A percentile compares a stretch with the other conserved stretches of the same genome.
These are phyloP conservation scores for Stichopus chloronotus DNA, from an alignment of 35 echinoderm and acorn worm genomes.

Conservation along the genomic window DNA sequence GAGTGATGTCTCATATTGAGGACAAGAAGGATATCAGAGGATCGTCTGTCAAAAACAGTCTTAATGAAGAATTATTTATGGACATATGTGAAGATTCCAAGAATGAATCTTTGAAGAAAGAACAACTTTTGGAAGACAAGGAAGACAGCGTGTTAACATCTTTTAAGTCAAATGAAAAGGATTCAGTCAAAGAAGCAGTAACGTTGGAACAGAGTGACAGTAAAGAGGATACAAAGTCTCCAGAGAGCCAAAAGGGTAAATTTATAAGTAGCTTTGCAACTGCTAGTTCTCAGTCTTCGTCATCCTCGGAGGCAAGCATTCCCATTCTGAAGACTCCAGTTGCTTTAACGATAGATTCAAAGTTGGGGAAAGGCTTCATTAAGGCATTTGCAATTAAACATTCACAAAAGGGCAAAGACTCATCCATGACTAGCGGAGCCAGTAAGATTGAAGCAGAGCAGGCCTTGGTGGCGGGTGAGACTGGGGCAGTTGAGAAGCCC, in stretches of 20 bases:
- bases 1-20: background rate
- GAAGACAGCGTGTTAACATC: background rate
- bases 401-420: background rate
- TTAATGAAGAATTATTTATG: conserved; percentile 51
- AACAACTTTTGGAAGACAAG: background rate
- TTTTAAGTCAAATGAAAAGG: background rate
- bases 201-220: background rate
- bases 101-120: background rate
- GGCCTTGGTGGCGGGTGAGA: background rate
- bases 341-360: conserved; percentile 1
- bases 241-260: conserved; percentile 1
- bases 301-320: background rate
- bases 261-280: conserved; percentile 22
- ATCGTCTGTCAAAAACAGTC: background rate
- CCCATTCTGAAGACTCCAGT: conserved; percentile 1
- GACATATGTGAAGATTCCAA: conserved; percentile 40
- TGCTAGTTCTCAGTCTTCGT: background rate
- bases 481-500: background rate
- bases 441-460: background rate
- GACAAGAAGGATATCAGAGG: background rate
- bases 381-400: background rate
- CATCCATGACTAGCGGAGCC: background rate
- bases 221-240: background rate
- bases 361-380: background rate
- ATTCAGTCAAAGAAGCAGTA: background rate